A percentile compares a stretch with the other conserved stretches of the same genome.
Evolutionary conservation across 2,113 vertebrate species (phyloP).

Genomic region (Leptocoma aspasia): DNA sequence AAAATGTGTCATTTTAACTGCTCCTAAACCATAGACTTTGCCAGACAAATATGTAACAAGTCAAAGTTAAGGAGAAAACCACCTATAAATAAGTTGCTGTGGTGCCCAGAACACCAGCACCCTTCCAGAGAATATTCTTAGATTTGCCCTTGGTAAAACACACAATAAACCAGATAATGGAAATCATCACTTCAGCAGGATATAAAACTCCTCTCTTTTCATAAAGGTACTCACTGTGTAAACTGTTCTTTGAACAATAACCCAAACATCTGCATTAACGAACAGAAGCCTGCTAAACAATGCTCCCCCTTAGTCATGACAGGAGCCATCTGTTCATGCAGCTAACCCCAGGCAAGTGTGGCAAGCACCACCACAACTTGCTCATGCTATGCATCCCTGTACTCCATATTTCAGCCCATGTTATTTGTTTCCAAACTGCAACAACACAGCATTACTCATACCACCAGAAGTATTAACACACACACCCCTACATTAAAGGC

Average conservation of each 20-base stretch:
- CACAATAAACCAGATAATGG: not conserved
- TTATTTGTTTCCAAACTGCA: not conserved
- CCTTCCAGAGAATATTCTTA: not conserved
- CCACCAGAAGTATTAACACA: not conserved
- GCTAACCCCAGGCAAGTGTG: not conserved
- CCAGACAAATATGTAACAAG: rapidly evolving
- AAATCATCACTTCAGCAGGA: not conserved
- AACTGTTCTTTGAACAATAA: not conserved
- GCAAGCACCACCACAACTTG: not conserved
- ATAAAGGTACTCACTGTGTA: not conserved
- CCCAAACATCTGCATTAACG: not conserved
- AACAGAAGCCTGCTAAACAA: not conserved
- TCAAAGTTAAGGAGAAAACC: not conserved
- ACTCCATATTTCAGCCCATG: not conserved
- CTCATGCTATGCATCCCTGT: not conserved
- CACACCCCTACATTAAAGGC: not conserved
- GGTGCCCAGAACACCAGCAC: not conserved
- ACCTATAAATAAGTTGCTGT: not conserved
- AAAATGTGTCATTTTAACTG: not conserved
- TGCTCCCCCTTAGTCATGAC: not conserved
- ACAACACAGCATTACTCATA: not conserved
- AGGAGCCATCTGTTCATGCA: constrained; percentile 1
- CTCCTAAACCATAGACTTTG: not conserved
- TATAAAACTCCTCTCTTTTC: not conserved
- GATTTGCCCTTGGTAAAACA: not conserved